phyloP scores from a whole-genome alignment of 2,888 invertebrate genomes.

The Drosophila putrida region DNA sequence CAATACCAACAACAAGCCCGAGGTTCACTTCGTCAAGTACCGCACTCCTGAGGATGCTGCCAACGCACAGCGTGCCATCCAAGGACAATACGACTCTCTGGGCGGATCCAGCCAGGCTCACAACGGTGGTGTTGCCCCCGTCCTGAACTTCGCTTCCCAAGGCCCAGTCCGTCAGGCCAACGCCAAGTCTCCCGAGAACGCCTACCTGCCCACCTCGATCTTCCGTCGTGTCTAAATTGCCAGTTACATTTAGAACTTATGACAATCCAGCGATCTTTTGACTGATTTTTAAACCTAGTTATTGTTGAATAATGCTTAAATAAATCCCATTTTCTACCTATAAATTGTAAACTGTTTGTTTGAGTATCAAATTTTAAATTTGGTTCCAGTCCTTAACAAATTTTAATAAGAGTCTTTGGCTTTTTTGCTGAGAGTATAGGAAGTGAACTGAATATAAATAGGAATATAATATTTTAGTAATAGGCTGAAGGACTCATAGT shows the following conservation, averaged over 20 bases:
- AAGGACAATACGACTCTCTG: slow-evolving; percentile 77
- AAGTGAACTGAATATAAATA: no score
- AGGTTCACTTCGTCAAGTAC: slow-evolving; percentile 84
- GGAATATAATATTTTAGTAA: no score
- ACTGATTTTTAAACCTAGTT: slow-evolving; percentile 71
- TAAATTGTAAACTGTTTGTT: slow-evolving; percentile 16
- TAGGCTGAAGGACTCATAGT: no score
- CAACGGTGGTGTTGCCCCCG: slow-evolving; percentile 80
- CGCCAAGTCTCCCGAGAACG: slow-evolving; percentile 66
- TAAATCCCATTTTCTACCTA: slow-evolving; percentile 64
- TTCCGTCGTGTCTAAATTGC: slow-evolving; percentile 74
- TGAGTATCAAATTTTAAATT: not conserved
- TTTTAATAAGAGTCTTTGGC: not conserved
- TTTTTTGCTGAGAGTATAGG: no score
- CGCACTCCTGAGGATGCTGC: slow-evolving; percentile 83
- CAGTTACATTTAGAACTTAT: slow-evolving; percentile 40
- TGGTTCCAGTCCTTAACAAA: not conserved
- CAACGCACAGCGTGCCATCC: slow-evolving; percentile 82
- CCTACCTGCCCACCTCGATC: slow-evolving; percentile 75
- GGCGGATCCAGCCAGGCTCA: slow-evolving; percentile 67
- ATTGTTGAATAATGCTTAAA: slow-evolving; percentile 78
- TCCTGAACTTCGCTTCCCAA: slow-evolving; percentile 80
- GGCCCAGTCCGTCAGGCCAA: slow-evolving; percentile 53
- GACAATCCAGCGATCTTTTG: slow-evolving; percentile 67
- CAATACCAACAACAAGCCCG: slow-evolving; percentile 79